Percentiles rank a stretch among this genome's conserved stretches.
phyloP scores from a whole-genome alignment of 2,888 invertebrate species.

The Ceraclea dissimilis region DNA sequence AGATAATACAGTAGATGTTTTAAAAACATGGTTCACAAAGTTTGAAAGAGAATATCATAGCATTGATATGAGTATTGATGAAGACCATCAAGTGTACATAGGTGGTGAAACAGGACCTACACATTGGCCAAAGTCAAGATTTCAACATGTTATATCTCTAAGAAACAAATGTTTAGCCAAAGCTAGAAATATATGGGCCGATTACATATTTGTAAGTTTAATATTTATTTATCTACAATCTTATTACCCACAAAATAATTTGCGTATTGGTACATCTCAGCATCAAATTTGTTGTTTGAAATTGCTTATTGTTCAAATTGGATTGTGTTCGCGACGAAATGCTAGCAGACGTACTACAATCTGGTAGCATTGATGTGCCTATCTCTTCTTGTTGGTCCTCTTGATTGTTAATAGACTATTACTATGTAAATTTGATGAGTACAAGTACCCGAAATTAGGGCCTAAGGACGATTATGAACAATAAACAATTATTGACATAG shows the following conservation, averaged over 20 bases:
- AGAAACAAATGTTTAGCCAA: conserved; percentile 68
- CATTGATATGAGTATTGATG: conserved; percentile 52
- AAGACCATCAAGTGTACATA: conserved; percentile 33
- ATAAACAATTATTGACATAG: too few relatives aligned
- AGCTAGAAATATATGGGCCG: conserved; percentile 76
- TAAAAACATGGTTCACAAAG: conserved; percentile 63
- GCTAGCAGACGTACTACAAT: too few relatives aligned
- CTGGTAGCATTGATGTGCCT: too few relatives aligned
- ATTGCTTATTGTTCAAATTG: too few relatives aligned
- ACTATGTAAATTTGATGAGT: too few relatives aligned
- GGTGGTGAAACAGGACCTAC: conserved; percentile 55
- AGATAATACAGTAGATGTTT: conserved; percentile 66
- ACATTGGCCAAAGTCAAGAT: conserved; percentile 72
- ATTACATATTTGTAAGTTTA: conserved; percentile 73
- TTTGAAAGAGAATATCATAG: conserved; percentile 62
- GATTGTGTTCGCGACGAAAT: too few relatives aligned
- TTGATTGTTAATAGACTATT: too few relatives aligned
- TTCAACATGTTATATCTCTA: conserved; percentile 68
- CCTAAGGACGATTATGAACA: too few relatives aligned
- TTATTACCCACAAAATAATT: conserved; percentile 11
- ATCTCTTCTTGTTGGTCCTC: too few relatives aligned
- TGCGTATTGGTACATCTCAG: conserved; percentile 3
- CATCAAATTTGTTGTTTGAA: too few relatives aligned
- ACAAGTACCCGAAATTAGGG: too few relatives aligned
- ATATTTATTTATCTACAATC: neutral